These are phyloP conservation scores for Lepidocyrtinus sp. DNA, from an alignment of 2,888 invertebrate species.

Conservation along the genomic window DNA sequence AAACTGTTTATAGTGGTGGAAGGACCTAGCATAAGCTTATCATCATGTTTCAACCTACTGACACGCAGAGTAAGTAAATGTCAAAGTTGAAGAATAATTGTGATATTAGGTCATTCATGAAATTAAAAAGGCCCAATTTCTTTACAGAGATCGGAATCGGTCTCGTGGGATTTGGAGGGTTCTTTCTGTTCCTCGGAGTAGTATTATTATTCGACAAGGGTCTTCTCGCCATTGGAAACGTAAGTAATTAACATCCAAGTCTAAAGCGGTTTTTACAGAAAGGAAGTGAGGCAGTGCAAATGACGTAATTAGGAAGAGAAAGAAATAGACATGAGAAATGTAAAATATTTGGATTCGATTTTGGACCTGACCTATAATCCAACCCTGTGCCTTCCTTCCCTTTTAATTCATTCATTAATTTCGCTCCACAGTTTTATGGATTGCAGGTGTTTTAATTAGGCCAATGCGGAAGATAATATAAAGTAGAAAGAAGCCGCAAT, in stretches of 20 bases:
- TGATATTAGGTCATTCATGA: neutral
- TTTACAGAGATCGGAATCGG: constrained; percentile 96
- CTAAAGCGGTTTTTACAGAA: no score
- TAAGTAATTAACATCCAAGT: constrained; percentile 80
- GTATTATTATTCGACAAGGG: constrained; percentile 97
- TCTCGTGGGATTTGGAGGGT: constrained; percentile 94
- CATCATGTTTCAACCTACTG: constrained; percentile 73
- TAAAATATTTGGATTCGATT: no score
- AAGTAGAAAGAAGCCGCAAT: no score
- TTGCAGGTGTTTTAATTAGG: no score
- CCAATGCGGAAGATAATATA: no score
- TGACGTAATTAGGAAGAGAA: no score
- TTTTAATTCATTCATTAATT: no score
- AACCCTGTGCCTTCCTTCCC: no score
- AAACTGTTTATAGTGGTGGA: neutral
- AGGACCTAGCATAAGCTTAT: neutral
- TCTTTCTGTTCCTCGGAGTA: constrained; percentile 94
- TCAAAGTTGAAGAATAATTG: neutral
- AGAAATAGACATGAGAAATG: no score
- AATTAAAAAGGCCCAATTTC: constrained; percentile 7
- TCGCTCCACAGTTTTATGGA: no score
- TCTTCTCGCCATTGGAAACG: constrained; percentile 98
- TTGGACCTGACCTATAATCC: no score
- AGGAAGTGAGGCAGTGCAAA: no score
- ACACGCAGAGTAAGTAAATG: constrained; percentile 73